Evolutionary conservation across 2,888 invertebrate species (phyloP).

Genomic region (Trilocha varians): DNA sequence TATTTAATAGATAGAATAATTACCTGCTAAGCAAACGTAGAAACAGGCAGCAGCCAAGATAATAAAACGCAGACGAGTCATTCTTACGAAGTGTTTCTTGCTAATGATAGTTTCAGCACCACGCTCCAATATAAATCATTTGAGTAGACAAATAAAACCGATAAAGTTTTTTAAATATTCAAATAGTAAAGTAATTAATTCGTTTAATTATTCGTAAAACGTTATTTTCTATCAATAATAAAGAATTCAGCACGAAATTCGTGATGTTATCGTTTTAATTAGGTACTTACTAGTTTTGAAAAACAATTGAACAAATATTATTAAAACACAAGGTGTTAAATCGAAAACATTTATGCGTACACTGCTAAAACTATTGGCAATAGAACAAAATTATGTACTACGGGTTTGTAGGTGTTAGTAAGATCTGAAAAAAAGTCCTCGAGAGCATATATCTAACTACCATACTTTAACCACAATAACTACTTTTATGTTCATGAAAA

Average conservation of each 20-base stretch:
- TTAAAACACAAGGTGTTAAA: too few relatives aligned
- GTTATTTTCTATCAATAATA: not conserved
- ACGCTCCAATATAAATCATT: not conserved
- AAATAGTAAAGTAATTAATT: not conserved
- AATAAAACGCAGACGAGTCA: conserved; percentile 4
- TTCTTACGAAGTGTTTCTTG: not conserved
- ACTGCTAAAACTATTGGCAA: too few relatives aligned
- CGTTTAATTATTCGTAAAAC: too few relatives aligned
- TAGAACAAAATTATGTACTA: too few relatives aligned
- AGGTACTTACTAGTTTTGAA: too few relatives aligned
- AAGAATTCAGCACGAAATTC: not conserved
- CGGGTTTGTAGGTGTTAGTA: too few relatives aligned
- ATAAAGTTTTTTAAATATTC: not conserved
- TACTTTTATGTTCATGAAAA: too few relatives aligned
- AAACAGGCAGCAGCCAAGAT: not conserved
- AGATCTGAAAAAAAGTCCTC: too few relatives aligned
- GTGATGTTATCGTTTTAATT: not conserved
- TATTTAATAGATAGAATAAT: not conserved
- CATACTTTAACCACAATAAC: too few relatives aligned
- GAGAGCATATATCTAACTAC: too few relatives aligned
- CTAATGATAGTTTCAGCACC: not conserved
- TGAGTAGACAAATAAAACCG: not conserved
- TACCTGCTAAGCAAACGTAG: not conserved
- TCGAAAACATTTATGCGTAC: too few relatives aligned
- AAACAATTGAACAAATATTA: too few relatives aligned